Base-by-base conservation (phyloP, 2,113 vertebrate species). In the Oriolus oriolus region DNA sequence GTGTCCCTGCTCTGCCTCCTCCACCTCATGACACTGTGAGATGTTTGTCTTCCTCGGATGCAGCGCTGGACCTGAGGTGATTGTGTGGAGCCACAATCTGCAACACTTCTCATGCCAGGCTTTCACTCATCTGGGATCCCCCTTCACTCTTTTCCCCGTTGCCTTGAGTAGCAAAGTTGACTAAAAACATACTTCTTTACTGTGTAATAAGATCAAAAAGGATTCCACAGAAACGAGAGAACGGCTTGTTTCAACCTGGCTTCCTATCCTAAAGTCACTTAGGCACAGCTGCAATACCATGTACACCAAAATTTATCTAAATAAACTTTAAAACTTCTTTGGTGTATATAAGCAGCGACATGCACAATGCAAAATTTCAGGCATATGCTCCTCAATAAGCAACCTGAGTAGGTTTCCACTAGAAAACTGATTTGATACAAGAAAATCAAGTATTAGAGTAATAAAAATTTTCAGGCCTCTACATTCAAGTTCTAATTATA, bases 331-430 rank as follows among this genome's bases (percentile, higher is more conserved):
- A 64, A 59, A 63, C 2, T 2, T 22, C 23, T 54, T 47, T 56
- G 16, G 13, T n/a, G 13, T 14, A 33, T 27, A 39, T 6, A 54
- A 66, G 26, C 33, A 87, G 30, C 5, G 60, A 84, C 16, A 77
- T 1, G 4, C 22, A 60, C 20, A 44, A 44, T 1, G 12, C 35
- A 75, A 65, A 78, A 35, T 16, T 56, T 76, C 79, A 56, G 31
- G 42, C 1, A 1, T 10, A 39, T 22, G 1, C 8, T n/a, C 44
- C 11, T 13, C n/a, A 41, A 1, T 7, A 5, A 63, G 45, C 21
- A 53, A 49, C 8, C 18, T 50, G 15, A n/a, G 30, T 23, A 37
- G 13, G 13, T 1, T 77, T 42, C 30, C 47, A 84, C 37, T 35
- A 45, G 65, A 66, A 90, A 91, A 78, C 21, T 61, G 20, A 60